Percentiles rank a stretch among this genome's conserved stretches.
phyloP scores from a whole-genome alignment of 2,797 vertebrate genomes.

The Ceryle rudis region DNA sequence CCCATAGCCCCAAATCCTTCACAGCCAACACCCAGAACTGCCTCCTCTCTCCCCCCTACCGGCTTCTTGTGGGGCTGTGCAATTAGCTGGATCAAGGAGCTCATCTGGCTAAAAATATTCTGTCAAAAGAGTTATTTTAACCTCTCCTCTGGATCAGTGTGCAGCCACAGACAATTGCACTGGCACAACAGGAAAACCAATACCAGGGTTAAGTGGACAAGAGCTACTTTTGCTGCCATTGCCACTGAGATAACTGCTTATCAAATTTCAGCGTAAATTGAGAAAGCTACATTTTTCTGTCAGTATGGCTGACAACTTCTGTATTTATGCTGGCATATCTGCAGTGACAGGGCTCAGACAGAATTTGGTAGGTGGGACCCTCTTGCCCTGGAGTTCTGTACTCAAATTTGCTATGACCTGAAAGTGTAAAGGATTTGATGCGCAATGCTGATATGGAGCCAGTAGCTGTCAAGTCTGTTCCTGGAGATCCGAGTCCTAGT shows the following conservation, averaged over 20 bases:
- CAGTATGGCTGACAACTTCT: not conserved
- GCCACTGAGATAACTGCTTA: not conserved
- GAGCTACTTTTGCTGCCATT: not conserved
- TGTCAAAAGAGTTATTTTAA: not conserved
- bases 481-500: not conserved
- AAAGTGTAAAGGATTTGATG: not conserved
- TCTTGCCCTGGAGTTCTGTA: not conserved
- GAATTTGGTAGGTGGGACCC: not conserved
- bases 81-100: not conserved
- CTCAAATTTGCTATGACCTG: not conserved
- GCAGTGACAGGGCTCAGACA: not conserved
- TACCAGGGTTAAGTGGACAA: not conserved
- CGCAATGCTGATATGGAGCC: not conserved
- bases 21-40: not conserved
- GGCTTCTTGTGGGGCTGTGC: not conserved
- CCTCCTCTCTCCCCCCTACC: not conserved
- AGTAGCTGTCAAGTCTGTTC: not conserved
- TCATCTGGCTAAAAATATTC: not conserved
- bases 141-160: not conserved
- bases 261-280: not conserved
- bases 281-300: not conserved
- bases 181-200: not conserved
- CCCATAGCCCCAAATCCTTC: not conserved
- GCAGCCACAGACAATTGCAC: not conserved
- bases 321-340: not conserved